A percentile compares a stretch with the other conserved stretches of the same genome.
Conservation (phyloP, 2,797 vertebrate species). For the Poecile montanus region DNA sequence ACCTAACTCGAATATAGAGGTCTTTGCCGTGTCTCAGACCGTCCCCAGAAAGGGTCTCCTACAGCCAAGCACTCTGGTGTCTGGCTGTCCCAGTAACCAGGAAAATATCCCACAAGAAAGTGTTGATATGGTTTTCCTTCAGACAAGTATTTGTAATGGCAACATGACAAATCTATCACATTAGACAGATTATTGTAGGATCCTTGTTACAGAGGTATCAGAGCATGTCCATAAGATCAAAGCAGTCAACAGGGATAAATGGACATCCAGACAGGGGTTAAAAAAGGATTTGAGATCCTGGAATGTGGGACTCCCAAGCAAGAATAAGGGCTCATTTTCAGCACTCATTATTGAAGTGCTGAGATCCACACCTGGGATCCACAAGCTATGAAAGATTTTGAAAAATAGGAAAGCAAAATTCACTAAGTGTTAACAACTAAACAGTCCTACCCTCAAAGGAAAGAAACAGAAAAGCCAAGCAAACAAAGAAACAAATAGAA, state of each 20-base stretch:
- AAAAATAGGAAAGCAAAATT: not conserved
- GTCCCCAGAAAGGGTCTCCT: no score
- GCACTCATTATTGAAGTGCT: not conserved
- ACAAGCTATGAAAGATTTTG: not conserved
- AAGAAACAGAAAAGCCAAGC: not conserved
- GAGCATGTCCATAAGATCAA: not conserved
- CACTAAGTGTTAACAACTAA: not conserved
- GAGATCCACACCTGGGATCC: not conserved
- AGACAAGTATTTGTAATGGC: not conserved
- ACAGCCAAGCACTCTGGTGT: not conserved
- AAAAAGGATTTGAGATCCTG: not conserved
- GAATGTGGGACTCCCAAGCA: not conserved
- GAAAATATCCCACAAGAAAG: not conserved
- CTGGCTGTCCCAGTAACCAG: not conserved
- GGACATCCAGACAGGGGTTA: not conserved
- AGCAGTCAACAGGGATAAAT: not conserved
- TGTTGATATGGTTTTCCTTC: not conserved
- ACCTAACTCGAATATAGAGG: no score
- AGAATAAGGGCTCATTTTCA: not conserved
- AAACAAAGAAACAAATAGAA: not conserved
- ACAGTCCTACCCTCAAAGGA: not conserved
- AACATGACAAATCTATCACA: accelerated
- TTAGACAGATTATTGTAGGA: not conserved
- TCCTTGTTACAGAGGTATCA: not conserved
- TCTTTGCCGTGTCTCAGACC: no score